These are phyloP conservation scores for Eublepharis macularius DNA, from an alignment of 2,113 vertebrate genomes.

Conservation along the genomic window DNA sequence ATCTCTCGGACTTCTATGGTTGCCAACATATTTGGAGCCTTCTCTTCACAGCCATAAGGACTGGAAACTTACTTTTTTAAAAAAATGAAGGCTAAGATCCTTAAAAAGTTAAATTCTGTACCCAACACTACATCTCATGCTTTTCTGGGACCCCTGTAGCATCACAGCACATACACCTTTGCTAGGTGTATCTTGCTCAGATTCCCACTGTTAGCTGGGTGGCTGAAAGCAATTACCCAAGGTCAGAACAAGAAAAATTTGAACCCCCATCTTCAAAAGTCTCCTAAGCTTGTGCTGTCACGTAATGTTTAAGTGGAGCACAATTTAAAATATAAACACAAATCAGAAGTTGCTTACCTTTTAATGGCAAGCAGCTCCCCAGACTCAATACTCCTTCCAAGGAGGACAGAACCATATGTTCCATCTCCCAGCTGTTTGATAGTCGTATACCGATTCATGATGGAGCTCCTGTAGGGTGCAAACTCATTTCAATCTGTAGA, in stretches of 20 bases:
- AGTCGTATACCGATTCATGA: slow-evolving; percentile 93
- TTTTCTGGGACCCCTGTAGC: neutral
- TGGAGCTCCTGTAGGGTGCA: slow-evolving; percentile 61
- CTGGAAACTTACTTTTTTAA: neutral
- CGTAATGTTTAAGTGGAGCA: neutral
- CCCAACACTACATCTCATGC: neutral
- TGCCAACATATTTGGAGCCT: neutral
- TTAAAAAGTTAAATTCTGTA: neutral
- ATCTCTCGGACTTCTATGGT: too few relatives aligned
- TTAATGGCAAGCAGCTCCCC: slow-evolving; percentile 96
- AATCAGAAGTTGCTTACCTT: slow-evolving; percentile 80
- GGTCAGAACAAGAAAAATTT: neutral
- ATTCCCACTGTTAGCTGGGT: neutral
- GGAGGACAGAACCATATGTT: slow-evolving; percentile 93
- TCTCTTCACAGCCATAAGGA: neutral
- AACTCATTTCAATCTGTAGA: slow-evolving; percentile 68
- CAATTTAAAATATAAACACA: neutral
- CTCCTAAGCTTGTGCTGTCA: neutral
- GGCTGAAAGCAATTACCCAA: neutral
- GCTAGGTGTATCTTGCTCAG: neutral
- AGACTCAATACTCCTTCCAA: slow-evolving; percentile 92
- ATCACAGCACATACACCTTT: too few relatives aligned
- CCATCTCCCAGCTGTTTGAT: slow-evolving; percentile 96
- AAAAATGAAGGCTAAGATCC: neutral
- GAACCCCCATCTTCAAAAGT: neutral